Base-by-base conservation (phyloP, 2,113 vertebrate species). In the Periophthalmodon schlosseri region DNA sequence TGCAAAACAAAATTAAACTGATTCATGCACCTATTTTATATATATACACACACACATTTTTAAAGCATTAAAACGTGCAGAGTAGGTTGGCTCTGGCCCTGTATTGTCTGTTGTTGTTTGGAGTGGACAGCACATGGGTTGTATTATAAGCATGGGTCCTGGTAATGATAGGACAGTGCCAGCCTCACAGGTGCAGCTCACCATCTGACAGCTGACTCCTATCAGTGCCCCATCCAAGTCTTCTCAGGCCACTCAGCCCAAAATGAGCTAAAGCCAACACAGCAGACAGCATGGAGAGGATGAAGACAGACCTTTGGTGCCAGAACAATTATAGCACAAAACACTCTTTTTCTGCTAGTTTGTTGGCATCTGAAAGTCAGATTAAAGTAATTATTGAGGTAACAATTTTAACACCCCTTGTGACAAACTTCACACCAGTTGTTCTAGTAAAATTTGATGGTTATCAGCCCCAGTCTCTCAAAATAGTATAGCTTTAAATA, bases 171-270 rank as follows among this genome's bases (percentile, higher is more conserved):
- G 21, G 70, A 74, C 15, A n/a, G 68, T 28, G 0, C 70, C 70
- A 33, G 66, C 21, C 16, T 68, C 58, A 7, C 93, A 93, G 92
- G 90, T 93, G 93, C 79, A 87, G 83, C 65, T 84, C 78, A 69
- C 69, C 81, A 72, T 85, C 78, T 84, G 85, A 92, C 84, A 85
- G 86, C 82, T 81, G 85, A 82, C 80, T 78, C 50, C 46, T 52
- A 67, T 73, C 80, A 77, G 83, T 85, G 84, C 86, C 84, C 85
- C 85, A 88, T 76, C 85, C 87, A 82, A 66, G 81, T 81, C 85
- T 83, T 70, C 80, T 0, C 56, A 76, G 77, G 75, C 73, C 5
- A 65, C 10, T 73, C 44, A 34, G 69, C 67, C 76, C 68, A 18
- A 60, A 9, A 57, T 33, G 71, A 68, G 64, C 80, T 47, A 73